These are phyloP conservation scores for Cichladusa arquata DNA, from an alignment of 2,113 vertebrate genomes.

Conservation along the genomic window DNA sequence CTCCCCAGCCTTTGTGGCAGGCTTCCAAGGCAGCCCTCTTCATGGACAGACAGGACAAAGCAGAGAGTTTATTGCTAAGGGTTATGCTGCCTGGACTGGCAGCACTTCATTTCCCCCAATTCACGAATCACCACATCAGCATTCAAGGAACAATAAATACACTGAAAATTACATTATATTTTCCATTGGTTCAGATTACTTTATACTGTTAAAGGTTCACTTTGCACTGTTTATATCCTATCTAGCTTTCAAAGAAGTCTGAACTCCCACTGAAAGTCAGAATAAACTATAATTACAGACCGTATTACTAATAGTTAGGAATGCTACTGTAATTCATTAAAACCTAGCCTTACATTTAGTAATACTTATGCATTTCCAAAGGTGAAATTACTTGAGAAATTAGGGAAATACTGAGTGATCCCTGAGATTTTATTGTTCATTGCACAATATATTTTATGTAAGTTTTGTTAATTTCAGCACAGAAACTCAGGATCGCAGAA, in stretches of 20 bases:
- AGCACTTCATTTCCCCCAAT: not conserved
- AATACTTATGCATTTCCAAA: not conserved
- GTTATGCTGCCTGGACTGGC: not conserved
- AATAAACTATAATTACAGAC: not conserved
- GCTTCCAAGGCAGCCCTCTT: constrained; percentile 82
- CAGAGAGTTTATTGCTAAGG: not conserved
- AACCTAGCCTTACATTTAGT: not conserved
- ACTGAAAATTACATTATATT: not conserved
- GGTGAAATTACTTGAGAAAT: not conserved
- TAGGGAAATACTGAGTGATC: not conserved
- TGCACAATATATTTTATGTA: not conserved
- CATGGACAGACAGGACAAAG: not conserved
- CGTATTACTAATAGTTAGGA: not conserved
- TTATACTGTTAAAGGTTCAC: not conserved
- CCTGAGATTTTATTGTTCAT: not conserved
- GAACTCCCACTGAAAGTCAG: not conserved
- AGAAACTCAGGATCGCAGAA: not conserved
- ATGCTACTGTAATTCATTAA: not conserved
- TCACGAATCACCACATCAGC: not conserved
- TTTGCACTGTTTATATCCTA: not conserved
- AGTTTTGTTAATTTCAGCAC: not conserved
- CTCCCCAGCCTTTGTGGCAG: constrained; percentile 83
- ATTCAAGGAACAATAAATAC: not conserved
- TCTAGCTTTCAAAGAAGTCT: not conserved
- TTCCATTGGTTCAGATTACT: not conserved